Percentiles rank a stretch among this genome's conserved stretches.
These are phyloP conservation scores for Microctonus hyperodae DNA, from an alignment of 2,888 invertebrate genomes.

Conservation along the genomic window DNA sequence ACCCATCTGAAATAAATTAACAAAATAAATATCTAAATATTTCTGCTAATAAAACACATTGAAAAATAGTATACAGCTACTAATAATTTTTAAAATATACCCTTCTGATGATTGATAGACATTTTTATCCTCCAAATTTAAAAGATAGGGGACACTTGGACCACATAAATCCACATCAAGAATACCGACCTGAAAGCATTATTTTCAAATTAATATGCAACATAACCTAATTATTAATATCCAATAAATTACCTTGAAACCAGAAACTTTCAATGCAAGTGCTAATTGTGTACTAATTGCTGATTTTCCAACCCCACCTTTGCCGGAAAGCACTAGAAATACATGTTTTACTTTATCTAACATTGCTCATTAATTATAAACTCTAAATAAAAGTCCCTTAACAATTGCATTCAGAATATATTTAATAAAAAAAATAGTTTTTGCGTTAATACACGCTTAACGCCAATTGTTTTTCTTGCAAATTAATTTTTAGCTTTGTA, in stretches of 20 bases:
- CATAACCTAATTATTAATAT: slow-evolving; percentile 21
- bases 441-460: too few relatives aligned
- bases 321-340: slow-evolving; percentile 94
- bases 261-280: slow-evolving; percentile 79
- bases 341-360: slow-evolving; percentile 83
- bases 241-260: slow-evolving; percentile 72
- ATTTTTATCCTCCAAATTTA: slow-evolving; percentile 83
- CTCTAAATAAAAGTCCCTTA: too few relatives aligned
- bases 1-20: slow-evolving; percentile 73
- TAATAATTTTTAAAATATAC: slow-evolving; percentile 56
- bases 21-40: not conserved
- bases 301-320: slow-evolving; percentile 99
- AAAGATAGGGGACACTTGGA: slow-evolving; percentile 89
- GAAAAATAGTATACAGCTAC: not conserved
- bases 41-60: not conserved
- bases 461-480: too few relatives aligned
- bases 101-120: slow-evolving; percentile 91
- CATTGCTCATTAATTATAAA: slow-evolving; percentile 64
- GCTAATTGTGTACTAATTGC: slow-evolving; percentile 95
- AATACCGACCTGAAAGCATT: slow-evolving; percentile 78
- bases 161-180: slow-evolving; percentile 95
- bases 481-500: too few relatives aligned
- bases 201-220: not conserved
- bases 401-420: too few relatives aligned
- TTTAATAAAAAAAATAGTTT: too few relatives aligned